Evolutionary conservation across 2,113 vertebrate genomes (phyloP), one percentile per base, ranked within the genome.

Genomic region (Recurvirostra avosetta): DNA sequence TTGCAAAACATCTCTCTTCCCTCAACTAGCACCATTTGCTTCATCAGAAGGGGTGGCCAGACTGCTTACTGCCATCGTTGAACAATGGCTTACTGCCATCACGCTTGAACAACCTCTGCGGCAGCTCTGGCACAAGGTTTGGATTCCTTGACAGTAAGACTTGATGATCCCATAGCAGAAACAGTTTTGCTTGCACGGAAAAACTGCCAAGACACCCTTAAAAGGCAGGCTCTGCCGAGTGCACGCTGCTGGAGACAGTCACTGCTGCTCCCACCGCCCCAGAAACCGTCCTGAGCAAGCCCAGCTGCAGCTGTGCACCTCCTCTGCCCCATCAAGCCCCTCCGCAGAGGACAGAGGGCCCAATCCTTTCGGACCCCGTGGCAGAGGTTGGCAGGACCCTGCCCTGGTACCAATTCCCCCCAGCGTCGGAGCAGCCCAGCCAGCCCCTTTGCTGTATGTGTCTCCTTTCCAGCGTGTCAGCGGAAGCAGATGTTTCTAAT

Each of bases 61-160:
- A 9, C 68, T 5, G 30, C 43, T 74, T 58, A 56, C 11, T 96
- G 72, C 61, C 75, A 74, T 80, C 45, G 26, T 41, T 67, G 90
- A 40, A 40, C 40, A 40, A 40, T 40, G 40, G 40, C 40, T 40
- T 40, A 11, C 40, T 40, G 40, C 40, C 40, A 75, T 97, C 78
- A 79, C 6, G 30, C 90, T 62, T 82, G 66, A 93, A 63, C 62
- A 43, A 84, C 58, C 83, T 89, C 47, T 43, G 72, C 26, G 47
- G 80, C 8, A 34, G 92, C 95, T 97, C 95, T 96, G 97, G 96
- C 92, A 95, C 0, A 6, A 94, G 45, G 73, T 91, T 96, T 93
- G 94, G 86, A 97, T 97, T 98, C 86, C 92, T 97, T 87, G 95
- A 88, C 75, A 93, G 96, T 83, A 88, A 96, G 61, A 36, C 40